Evolutionary conservation across 2,797 vertebrate genomes (phyloP), one percentile per base, ranked within the genome.

Genomic region (Notolabrus celidotus): DNA sequence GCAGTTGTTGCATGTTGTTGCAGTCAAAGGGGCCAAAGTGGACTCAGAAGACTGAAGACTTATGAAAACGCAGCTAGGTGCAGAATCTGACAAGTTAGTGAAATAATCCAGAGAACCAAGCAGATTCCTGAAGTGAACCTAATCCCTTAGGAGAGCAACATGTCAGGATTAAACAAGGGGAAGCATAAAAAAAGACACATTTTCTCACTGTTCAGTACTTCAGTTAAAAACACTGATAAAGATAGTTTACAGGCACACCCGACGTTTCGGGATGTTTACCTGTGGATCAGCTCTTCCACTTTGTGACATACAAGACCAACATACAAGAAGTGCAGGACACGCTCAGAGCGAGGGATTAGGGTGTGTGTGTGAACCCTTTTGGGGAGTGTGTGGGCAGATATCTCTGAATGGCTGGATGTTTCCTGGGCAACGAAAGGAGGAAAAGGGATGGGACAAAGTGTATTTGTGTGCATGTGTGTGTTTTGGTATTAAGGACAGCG

Each of bases 401-500:
- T 50, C 58, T 75, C 57, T 76, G 60, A 87, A 78, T 81, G 53
- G 77, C 70, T 67, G 27, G 67, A 43, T 56, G 71, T 87, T 88
- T 84, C 89, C 87, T 53, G 12, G 86, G 82, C 67, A 91, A 90
- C 79, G 3, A 72, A 51, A 70, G 55, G 55, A 67, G 74, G 57
- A 55, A 67, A n/a, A 49, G 56, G 67, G 23, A 71, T 57, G 59
- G 43, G 19, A 41, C 22, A 12, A 36, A 2, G 31, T 67, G 41
- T 14, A 15, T 31, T 23, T 19, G 45, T 16, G 41, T 17, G 49
- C 14, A 53, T 22, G 43, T 46, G 27, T 3, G 55, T 7, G 42
- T 43, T 69, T 53, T n/a, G 29, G 31, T 39, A 39, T 16, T 20
- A 41, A n/a, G 23, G 34, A 47, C 9, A 20, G 31, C 41, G 7